phyloP scores from a whole-genome alignment of 2,113 vertebrate genomes.

The Elaphurus davidianus region DNA sequence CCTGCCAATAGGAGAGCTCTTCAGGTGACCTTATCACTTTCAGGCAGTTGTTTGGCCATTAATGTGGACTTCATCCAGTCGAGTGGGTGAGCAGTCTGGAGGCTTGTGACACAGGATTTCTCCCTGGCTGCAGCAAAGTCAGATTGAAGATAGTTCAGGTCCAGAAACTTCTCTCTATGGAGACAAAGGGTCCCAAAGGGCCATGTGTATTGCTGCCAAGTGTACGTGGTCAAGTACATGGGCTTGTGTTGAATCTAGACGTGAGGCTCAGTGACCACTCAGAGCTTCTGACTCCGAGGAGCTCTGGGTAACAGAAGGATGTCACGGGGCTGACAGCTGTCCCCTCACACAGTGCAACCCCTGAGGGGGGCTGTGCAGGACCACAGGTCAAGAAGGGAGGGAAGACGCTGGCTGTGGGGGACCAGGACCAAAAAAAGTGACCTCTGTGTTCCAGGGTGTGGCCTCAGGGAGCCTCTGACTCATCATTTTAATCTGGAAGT shows the following conservation, averaged over 20 bases:
- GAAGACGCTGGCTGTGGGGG: background rate
- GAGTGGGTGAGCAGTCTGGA: background rate
- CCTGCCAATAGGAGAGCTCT: background rate
- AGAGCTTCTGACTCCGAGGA: background rate
- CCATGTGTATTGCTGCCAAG: background rate
- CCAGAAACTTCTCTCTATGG: constrained; percentile 15
- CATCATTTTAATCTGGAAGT: background rate
- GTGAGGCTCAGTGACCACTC: background rate
- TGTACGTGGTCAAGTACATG: background rate
- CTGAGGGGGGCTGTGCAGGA: background rate
- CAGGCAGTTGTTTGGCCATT: background rate
- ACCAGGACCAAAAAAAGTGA: background rate
- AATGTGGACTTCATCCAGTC: background rate
- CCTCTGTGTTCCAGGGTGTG: background rate
- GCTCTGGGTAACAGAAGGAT: background rate
- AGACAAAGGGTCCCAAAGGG: background rate
- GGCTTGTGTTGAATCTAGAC: background rate
- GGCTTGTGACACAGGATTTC: background rate
- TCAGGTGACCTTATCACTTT: background rate
- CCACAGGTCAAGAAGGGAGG: background rate
- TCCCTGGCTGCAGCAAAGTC: background rate
- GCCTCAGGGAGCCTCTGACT: background rate
- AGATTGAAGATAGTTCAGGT: background rate
- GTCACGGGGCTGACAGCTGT: background rate
- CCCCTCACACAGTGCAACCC: background rate